Conservation (phyloP, 2,113 vertebrate species). For the Cavia aperea region DNA sequence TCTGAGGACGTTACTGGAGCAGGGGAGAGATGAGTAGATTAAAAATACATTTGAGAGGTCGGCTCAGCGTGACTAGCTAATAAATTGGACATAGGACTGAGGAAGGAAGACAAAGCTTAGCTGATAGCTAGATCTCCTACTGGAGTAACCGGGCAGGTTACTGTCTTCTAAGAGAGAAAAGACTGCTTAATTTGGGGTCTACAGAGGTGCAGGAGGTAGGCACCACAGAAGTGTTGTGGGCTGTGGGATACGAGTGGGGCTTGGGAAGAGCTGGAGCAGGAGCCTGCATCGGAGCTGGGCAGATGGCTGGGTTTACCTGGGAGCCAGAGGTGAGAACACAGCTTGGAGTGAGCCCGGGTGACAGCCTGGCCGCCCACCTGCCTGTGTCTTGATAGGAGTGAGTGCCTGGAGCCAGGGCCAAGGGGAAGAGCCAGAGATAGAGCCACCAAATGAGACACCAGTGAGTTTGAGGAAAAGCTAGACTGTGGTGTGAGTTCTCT, state of each 20-base stretch:
- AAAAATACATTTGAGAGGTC: neutral
- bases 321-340: neutral
- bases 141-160: neutral
- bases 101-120: neutral
- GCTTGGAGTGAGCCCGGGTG: neutral
- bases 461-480: constrained; percentile 10
- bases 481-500: neutral
- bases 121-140: neutral
- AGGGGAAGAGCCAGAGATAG: neutral
- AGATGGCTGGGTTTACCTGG: neutral
- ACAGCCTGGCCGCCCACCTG: neutral
- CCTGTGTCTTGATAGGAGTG: neutral
- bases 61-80: neutral
- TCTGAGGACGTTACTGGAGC: neutral
- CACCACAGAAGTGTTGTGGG: neutral
- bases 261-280: neutral
- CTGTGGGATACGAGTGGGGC: neutral
- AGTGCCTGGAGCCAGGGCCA: neutral
- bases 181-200: neutral
- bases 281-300: neutral
- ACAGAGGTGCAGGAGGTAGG: neutral
- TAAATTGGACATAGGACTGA: neutral
- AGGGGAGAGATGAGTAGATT: neutral
- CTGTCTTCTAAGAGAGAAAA: neutral
- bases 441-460: neutral